Conservation (phyloP, 2,888 invertebrate genomes). For the Cremastinae sp. region DNA sequence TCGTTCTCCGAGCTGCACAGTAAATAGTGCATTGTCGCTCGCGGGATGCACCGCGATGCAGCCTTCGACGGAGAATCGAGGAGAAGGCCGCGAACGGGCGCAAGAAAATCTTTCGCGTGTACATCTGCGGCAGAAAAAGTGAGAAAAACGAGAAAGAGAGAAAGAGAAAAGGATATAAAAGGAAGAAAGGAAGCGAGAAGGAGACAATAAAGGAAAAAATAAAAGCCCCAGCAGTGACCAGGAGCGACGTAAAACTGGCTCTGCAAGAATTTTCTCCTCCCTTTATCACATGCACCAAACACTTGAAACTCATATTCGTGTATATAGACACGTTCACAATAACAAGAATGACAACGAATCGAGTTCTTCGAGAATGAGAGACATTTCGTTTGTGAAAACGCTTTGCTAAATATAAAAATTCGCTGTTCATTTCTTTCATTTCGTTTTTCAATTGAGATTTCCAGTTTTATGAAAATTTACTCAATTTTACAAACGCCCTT, state of each 20-base stretch:
- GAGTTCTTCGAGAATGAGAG: too few species aligned
- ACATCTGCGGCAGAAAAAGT: too few species aligned
- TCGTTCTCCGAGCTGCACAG: constrained; percentile 19
- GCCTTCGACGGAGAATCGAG: constrained; percentile 49
- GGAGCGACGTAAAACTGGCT: constrained; percentile 39
- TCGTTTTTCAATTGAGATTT: too few species aligned
- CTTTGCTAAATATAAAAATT: too few species aligned
- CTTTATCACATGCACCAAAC: too few species aligned
- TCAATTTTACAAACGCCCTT: too few species aligned
- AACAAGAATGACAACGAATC: too few species aligned
- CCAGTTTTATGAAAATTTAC: too few species aligned
- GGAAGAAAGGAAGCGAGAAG: background rate
- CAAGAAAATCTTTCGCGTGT: constrained; percentile 9
- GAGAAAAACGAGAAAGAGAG: too few species aligned
- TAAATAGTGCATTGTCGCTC: constrained; percentile 5
- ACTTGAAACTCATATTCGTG: background rate
- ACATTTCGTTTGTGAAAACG: too few species aligned
- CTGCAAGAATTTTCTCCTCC: constrained; percentile 9
- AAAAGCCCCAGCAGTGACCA: constrained; percentile 18
- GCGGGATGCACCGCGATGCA: constrained; percentile 49
- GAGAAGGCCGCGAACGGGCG: constrained; percentile 47
- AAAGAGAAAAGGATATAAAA: too few species aligned
- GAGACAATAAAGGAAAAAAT: background rate
- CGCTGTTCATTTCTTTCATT: background rate
- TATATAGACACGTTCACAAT: background rate